phyloP scores from a whole-genome alignment of 2,113 vertebrate genomes.

The Burhinus oedicnemus region DNA sequence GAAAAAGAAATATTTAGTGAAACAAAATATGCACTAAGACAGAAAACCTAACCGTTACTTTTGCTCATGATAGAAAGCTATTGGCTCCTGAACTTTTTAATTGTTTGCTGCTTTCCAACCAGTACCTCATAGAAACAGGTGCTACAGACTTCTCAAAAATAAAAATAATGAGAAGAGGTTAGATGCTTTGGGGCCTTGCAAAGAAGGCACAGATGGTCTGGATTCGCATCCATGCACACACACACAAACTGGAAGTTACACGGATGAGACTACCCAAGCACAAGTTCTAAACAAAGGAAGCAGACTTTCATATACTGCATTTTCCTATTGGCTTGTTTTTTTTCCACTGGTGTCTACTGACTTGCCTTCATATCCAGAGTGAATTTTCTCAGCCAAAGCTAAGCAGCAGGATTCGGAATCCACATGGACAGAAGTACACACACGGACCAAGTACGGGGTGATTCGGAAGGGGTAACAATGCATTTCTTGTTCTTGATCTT shows the following conservation, averaged over 20 bases:
- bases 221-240: background rate
- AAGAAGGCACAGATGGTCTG: background rate
- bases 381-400: slow-evolving; percentile 84
- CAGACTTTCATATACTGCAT: background rate
- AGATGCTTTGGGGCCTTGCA: background rate
- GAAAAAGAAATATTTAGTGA: background rate
- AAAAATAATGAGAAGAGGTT: background rate
- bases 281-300: background rate
- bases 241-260: background rate
- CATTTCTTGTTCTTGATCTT: slow-evolving; percentile 77
- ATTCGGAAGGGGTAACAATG: slow-evolving; percentile 83
- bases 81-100: background rate
- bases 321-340: background rate
- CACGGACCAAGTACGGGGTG: slow-evolving; percentile 83
- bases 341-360: background rate
- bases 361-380: slow-evolving; percentile 91
- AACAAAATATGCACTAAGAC: background rate
- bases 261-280: background rate
- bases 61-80: background rate
- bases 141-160: background rate
- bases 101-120: background rate
- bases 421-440: slow-evolving; percentile 57
- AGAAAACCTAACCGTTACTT: background rate
- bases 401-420: slow-evolving; percentile 85
- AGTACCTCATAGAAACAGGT: background rate